phyloP scores from a whole-genome alignment of 1,140 invertebrate species.

The Prorops nasuta region DNA sequence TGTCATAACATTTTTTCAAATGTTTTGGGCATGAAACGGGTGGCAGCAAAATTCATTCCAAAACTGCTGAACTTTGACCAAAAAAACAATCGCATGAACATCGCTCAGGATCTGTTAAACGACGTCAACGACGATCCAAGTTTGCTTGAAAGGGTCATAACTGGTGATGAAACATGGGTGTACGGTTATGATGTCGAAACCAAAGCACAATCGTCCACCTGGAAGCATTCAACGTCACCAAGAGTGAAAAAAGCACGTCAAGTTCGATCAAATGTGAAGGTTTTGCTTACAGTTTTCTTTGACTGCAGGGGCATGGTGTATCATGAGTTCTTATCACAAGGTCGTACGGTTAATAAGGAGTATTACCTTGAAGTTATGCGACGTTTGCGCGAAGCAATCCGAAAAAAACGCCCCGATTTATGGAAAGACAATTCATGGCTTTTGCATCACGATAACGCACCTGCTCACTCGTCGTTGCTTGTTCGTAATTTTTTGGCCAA shows the following conservation, averaged over 20 bases:
- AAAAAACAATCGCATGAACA: conserved; percentile 22
- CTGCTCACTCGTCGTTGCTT: not conserved
- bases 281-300: not conserved
- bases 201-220: not conserved
- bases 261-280: not conserved
- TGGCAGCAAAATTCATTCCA: conserved; percentile 6
- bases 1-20: too few relatives aligned
- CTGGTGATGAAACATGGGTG: not conserved
- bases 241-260: conserved; percentile 4
- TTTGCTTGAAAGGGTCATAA: conserved; percentile 23
- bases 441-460: not conserved
- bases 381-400: conserved; percentile 2
- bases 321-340: not conserved
- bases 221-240: not conserved
- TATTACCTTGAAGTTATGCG: conserved; percentile 2
- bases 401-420: not conserved
- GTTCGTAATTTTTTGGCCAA: not conserved
- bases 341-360: conserved; percentile 2
- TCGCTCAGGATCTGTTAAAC: conserved; percentile 30
- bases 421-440: not conserved
- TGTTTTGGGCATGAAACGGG: too few relatives aligned
- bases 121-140: conserved; percentile 28
- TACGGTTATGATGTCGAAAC: conserved; percentile 2
- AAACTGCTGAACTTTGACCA: conserved; percentile 13
- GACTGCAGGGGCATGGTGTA: not conserved